Base-by-base conservation (phyloP, 1,140 invertebrate species). In the Coenobita brevimanus region DNA sequence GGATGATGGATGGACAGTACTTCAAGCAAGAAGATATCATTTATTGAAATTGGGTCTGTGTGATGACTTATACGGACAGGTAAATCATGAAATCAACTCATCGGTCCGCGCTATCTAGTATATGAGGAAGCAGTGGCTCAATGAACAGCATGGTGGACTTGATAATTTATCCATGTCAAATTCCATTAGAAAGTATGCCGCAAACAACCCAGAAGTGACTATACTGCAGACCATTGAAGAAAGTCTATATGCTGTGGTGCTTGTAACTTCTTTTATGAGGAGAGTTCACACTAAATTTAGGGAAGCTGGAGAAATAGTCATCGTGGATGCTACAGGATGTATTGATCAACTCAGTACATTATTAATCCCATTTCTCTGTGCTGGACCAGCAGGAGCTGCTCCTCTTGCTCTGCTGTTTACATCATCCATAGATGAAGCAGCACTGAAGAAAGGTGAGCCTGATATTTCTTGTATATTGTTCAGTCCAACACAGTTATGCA, bases 311-410 rank as follows among this genome's bases (percentile, higher is more conserved):
- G 76, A 79, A 57, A 33, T 79, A 27, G 43, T 54, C 21, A 54
- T 79, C 27, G 43, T 79, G 30, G 76, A 79, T 79, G 76, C 76
- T 27, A 79, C 76, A 79, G 30, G 76, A n/a, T 75, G 71, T 75
- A 10, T 75, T 75, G 71, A 75, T 75, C 76, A 79, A 24, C 17
- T 79, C 76, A 79, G 54, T 33, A 79, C 76, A 30, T 15, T 46
- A 79, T 2, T 79, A 46, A 38, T 79, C 3, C 76, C 76, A 79
- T 33, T 79, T 60, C 76, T 79, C 46, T 79, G 76, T 57, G 15
- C 43, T 27, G 76, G 76, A 79, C 76, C 54, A 79, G 76, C 76
- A 27, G 76, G 76, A 17, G 76, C 76, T 79, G 76, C 30, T 27
- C 76, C 76, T 27, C 30, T 54, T 3, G 43, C 76, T 30, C 4